phyloP scores from a whole-genome alignment of 2,888 invertebrate genomes.

The Harpagoxenus sublaevis region DNA sequence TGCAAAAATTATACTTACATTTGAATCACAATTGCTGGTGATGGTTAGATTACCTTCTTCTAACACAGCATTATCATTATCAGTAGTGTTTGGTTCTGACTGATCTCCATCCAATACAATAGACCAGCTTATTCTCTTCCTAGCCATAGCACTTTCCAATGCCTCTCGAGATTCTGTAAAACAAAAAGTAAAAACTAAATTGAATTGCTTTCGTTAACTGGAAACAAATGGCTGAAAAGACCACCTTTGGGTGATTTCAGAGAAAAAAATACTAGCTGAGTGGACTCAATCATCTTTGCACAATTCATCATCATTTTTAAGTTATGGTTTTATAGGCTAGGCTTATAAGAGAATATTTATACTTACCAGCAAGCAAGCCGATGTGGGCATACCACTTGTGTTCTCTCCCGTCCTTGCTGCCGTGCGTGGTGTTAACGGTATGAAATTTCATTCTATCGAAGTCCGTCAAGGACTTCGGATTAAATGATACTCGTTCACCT shows the following conservation, averaged over 20 bases:
- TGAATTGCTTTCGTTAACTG: not conserved
- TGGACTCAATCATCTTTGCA: not conserved
- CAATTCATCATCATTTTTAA: slow-evolving; percentile 6
- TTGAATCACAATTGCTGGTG: not conserved
- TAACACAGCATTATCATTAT: too few relatives aligned
- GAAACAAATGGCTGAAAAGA: not conserved
- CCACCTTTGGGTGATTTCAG: not conserved
- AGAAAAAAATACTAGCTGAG: not conserved
- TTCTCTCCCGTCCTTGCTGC: slow-evolving; percentile 20
- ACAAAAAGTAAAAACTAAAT: slow-evolving; percentile 5
- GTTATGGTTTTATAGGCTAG: not conserved
- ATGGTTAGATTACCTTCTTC: too few relatives aligned
- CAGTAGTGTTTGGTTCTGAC: too few relatives aligned
- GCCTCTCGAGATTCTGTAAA: not conserved
- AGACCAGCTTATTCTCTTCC: too few relatives aligned
- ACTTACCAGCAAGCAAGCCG: slow-evolving; percentile 20
- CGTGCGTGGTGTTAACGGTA: slow-evolving; percentile 4
- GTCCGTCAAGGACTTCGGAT: slow-evolving; percentile 22
- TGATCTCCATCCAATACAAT: too few relatives aligned
- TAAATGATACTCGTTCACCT: not conserved
- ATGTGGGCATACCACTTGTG: slow-evolving; percentile 30
- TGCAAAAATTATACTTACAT: slow-evolving; percentile 22
- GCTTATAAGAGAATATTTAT: slow-evolving; percentile 3
- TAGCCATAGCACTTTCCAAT: too few relatives aligned
- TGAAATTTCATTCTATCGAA: slow-evolving; percentile 11